A percentile compares a stretch with the other conserved stretches of the same genome.
phyloP scores from a whole-genome alignment of 2,113 vertebrate genomes.

The Sturnira hondurensis region DNA sequence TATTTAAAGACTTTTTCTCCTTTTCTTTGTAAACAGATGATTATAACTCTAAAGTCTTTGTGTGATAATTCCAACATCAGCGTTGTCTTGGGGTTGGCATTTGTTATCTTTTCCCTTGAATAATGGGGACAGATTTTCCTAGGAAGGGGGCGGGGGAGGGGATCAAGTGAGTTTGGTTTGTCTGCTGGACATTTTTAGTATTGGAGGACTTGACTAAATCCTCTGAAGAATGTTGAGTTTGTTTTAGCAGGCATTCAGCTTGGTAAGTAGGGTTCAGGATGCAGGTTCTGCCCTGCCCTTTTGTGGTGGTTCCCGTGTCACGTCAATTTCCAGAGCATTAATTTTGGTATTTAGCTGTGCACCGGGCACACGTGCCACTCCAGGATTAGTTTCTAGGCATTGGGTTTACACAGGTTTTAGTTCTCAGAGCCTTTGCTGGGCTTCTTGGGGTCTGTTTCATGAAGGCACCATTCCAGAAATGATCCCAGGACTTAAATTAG shows the following conservation, averaged over 20 bases:
- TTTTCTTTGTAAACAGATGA: neutral
- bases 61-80: neutral
- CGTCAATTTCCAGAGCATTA: neutral
- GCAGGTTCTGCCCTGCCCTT: neutral
- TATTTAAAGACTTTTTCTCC: neutral
- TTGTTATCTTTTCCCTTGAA: neutral
- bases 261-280: neutral
- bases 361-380: neutral
- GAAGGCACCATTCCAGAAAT: neutral
- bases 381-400: neutral
- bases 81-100: neutral
- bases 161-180: neutral
- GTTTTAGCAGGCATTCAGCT: neutral
- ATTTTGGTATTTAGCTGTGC: neutral
- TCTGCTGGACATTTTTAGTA: neutral
- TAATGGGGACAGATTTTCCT: neutral
- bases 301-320: neutral
- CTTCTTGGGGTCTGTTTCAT: neutral
- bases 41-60: neutral
- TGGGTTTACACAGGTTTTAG: neutral
- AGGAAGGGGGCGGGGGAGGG: no score
- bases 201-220: neutral
- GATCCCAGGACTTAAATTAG: neutral
- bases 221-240: neutral
- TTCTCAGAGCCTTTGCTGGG: neutral